Base-by-base conservation (phyloP, 2,113 vertebrate genomes). In the Bothrops jararaca region DNA sequence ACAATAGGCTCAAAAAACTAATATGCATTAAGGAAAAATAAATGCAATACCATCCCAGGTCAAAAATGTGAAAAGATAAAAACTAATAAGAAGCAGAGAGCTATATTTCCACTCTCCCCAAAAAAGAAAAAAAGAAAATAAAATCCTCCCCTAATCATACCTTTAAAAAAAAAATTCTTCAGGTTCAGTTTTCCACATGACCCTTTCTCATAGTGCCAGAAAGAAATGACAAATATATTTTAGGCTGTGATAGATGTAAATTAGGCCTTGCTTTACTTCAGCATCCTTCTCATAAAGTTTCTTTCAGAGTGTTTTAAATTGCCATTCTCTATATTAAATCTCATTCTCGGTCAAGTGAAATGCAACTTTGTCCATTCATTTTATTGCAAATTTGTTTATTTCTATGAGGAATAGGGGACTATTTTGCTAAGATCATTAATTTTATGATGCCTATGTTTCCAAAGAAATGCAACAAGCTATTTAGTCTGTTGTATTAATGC, bases 361-460 rank as follows among this genome's bases (percentile, higher is more conserved):
- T 91, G 86, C 4, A 92, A 4, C 13, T 1, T 3, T 56, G 29
- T 74, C 58, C 58, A 74, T 90, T 87, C 42, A 15, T 91, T 91
- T 91, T 95, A 29, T 92, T 96, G 91, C 54, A 92, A 93, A 93
- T 96, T 96, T 97, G 29, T 89, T 95, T 87, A 91, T 95, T n/a
- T 34, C 92, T 93, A 92, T 95, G 91, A 95, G 58, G 89, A 96
- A 92, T 69, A 93, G 53, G 92, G 48, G 54, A 95, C 86, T 94
- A 74, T 54, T 89, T 95, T 95, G 54, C 50, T 95, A 91, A 95
- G 93, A 96, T 95, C 90, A 95, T 96, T 97, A 97, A 96, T 96
- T 97, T 96, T 96, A 96, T 95, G 92, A 91, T 69, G 88, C 54
- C 94, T 95, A 12, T 94, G 89, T 95, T 97, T 95, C 93, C 87